Evolutionary conservation across 1,140 invertebrate genomes (phyloP).

Genomic region (Homalodisca vitripennis): DNA sequence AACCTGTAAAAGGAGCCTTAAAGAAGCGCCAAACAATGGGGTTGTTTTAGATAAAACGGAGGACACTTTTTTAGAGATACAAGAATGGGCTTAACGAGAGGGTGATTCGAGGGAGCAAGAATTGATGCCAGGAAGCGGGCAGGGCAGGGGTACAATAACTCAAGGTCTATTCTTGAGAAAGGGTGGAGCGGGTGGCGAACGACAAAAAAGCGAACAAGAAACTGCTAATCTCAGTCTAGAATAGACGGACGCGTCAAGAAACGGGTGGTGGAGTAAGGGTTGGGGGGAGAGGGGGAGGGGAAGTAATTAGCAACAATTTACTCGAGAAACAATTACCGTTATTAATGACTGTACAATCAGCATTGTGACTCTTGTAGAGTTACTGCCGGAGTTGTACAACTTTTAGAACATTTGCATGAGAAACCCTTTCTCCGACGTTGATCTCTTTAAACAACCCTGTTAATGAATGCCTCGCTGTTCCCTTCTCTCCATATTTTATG

Average conservation of each 20-base stretch:
- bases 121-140: slow-evolving; percentile 12
- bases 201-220: slow-evolving; percentile 19
- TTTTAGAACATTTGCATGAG: slow-evolving; percentile 12
- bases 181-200: not conserved
- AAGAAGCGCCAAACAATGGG: not conserved
- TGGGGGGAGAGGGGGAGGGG: not conserved
- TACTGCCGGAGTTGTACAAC: not conserved
- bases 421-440: slow-evolving; percentile 6
- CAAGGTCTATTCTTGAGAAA: slow-evolving; percentile 21
- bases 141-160: slow-evolving; percentile 6
- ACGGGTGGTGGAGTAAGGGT: not conserved
- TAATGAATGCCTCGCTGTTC: not conserved
- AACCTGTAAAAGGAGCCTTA: no score
- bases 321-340: slow-evolving; percentile 1
- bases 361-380: not conserved
- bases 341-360: slow-evolving; percentile 18
- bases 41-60: not conserved
- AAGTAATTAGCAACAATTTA: slow-evolving; percentile 13
- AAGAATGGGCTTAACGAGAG: slow-evolving; percentile 9
- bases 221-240: slow-evolving; percentile 14
- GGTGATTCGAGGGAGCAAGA: not conserved
- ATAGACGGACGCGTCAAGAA: no score
- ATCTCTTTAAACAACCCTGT: not conserved
- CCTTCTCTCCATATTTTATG: slow-evolving; percentile 13
- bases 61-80: slow-evolving; percentile 10